Conservation (phyloP, 1,140 invertebrate genomes). For the Zaprionus capensis region DNA sequence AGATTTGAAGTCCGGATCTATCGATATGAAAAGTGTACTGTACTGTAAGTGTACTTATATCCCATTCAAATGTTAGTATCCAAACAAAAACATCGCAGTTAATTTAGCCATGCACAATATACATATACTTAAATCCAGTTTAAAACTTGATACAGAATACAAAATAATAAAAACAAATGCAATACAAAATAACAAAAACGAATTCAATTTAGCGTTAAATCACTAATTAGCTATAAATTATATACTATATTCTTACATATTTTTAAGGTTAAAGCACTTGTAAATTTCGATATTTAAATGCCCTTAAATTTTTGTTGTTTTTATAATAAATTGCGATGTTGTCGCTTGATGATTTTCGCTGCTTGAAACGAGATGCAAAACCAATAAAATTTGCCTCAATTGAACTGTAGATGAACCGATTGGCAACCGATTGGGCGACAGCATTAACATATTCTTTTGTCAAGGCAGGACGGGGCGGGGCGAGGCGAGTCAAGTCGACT, state of each 20-base stretch:
- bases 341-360: neutral
- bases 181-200: neutral
- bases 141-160: neutral
- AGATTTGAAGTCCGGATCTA: no score
- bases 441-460: conserved; percentile 1
- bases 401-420: conserved; percentile 10
- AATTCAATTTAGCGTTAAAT: neutral
- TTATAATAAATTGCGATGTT: neutral
- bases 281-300: neutral
- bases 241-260: neutral
- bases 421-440: conserved; percentile 5
- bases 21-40: no score
- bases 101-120: neutral
- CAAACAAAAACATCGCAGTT: no score
- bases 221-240: neutral
- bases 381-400: conserved; percentile 5
- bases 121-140: neutral
- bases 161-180: neutral
- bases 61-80: no score
- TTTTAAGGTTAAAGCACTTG: neutral
- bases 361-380: neutral
- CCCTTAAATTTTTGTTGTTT: neutral
- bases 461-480: neutral
- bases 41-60: no score
- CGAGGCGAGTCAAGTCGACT: neutral